Percentiles rank a stretch among this genome's conserved stretches.
These are phyloP conservation scores for Brachionus asplanchnoidis DNA, from an alignment of 1,140 invertebrate species.

Conservation along the genomic window DNA sequence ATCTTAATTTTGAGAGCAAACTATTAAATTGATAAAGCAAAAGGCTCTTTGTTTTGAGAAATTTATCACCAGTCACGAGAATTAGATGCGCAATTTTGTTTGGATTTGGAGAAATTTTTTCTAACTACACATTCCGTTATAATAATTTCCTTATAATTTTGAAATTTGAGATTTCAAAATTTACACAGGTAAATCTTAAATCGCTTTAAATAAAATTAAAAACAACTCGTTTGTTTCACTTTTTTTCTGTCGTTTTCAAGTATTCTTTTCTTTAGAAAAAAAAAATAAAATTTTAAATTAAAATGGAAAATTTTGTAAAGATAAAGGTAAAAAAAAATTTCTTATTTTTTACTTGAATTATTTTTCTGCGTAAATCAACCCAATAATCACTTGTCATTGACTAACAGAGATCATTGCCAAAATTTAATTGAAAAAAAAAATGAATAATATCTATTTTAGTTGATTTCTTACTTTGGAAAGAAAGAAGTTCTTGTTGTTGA, in stretches of 20 bases:
- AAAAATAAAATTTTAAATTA: neutral
- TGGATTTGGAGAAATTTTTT: neutral
- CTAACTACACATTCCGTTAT: neutral
- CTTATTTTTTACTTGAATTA: neutral
- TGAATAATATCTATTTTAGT: neutral
- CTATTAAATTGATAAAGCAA: neutral
- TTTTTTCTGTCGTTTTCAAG: conserved; percentile 13
- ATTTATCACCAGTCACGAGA: conserved; percentile 20
- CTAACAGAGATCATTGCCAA: neutral
- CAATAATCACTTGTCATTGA: neutral
- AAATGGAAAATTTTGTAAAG: neutral
- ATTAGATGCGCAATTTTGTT: neutral
- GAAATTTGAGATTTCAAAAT: conserved; percentile 25
- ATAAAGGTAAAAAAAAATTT: neutral
- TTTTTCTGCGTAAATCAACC: neutral
- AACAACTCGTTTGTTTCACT: neutral
- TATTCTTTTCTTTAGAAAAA: neutral
- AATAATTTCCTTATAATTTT: conserved; percentile 24
- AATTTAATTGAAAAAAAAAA: neutral
- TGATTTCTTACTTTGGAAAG: neutral
- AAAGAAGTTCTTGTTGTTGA: neutral
- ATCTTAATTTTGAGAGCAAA: conserved; percentile 14
- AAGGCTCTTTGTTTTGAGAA: conserved; percentile 1
- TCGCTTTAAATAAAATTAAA: neutral
- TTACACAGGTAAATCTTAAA: conserved; percentile 35